Percentiles rank a stretch among this genome's conserved stretches.
phyloP scores from a whole-genome alignment of 2,113 vertebrate genomes.

The Tylochromis polylepis region DNA sequence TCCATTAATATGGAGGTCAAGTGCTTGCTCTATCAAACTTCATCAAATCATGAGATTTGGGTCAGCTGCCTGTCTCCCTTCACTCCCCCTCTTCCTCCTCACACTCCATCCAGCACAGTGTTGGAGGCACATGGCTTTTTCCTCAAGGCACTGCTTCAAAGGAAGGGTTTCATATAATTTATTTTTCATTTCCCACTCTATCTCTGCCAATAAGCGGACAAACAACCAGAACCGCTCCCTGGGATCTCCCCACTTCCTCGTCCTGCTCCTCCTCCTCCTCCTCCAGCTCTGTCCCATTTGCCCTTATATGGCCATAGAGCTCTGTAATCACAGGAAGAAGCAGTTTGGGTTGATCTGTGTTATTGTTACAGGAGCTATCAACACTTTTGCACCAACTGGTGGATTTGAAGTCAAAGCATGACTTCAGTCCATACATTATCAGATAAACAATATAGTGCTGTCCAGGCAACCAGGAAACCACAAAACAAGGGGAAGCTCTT shows the following conservation, averaged over 20 bases:
- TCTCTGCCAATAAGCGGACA: conserved; percentile 46
- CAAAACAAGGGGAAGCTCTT: conserved; percentile 5
- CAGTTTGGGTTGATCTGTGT: conserved; percentile 49
- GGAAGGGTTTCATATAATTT: conserved; percentile 38
- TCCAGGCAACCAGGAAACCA: conserved; percentile 46
- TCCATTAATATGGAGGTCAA: conserved; percentile 16
- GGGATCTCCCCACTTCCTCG: conserved; percentile 58
- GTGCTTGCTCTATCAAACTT: background rate
- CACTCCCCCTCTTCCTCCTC: background rate
- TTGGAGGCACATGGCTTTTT: background rate
- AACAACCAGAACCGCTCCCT: conserved; percentile 41
- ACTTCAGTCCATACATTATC: conserved; percentile 7
- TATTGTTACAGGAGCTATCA: conserved; percentile 54
- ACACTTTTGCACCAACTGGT: conserved; percentile 40
- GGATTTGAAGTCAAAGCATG: conserved; percentile 36
- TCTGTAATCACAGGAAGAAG: conserved; percentile 57
- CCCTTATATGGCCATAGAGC: conserved; percentile 74
- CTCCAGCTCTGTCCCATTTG: conserved; percentile 11
- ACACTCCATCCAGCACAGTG: background rate
- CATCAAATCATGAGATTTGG: conserved; percentile 38
- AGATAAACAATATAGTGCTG: conserved; percentile 17
- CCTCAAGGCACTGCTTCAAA: conserved; percentile 26
- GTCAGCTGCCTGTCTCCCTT: conserved; percentile 34
- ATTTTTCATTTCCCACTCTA: background rate
- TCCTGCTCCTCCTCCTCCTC: conserved; percentile 14